Percentiles rank a stretch among this genome's conserved stretches.
These are phyloP conservation scores for Ciconia nigra DNA, from an alignment of 2,797 vertebrate genomes.

Conservation along the genomic window DNA sequence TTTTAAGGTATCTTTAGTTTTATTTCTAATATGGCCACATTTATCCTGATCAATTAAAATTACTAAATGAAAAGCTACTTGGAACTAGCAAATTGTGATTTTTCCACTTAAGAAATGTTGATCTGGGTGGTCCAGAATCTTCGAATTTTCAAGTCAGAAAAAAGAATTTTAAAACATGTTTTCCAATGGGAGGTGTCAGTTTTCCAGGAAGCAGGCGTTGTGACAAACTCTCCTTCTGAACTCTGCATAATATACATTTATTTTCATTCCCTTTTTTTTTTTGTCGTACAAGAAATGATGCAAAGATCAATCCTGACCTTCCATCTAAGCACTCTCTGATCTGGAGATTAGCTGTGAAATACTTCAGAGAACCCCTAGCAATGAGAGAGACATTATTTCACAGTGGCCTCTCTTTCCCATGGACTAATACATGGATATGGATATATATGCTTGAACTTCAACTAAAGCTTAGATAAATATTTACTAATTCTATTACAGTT, in stretches of 20 bases:
- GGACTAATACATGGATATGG: neutral
- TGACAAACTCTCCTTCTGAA: neutral
- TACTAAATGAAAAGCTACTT: neutral
- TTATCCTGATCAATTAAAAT: neutral
- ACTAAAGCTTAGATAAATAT: constrained; percentile 26
- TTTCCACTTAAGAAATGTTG: neutral
- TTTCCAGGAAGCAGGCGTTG: neutral
- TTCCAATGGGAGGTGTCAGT: neutral
- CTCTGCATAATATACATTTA: neutral
- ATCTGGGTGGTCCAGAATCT: neutral
- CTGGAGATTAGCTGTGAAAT: constrained; percentile 12
- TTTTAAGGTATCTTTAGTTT: neutral
- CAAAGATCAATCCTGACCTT: neutral
- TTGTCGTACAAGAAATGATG: neutral
- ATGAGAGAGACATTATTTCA: neutral
- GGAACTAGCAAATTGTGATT: neutral
- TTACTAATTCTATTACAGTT: constrained; percentile 18
- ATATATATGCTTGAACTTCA: constrained; percentile 19
- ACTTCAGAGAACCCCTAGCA: neutral
- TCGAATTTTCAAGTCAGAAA: neutral
- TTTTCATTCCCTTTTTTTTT: neutral
- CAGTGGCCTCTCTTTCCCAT: neutral
- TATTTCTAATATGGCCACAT: neutral
- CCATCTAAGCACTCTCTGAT: neutral
- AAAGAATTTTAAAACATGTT: neutral